Conservation (phyloP, 2,888 invertebrate species). For the Acanthococcus lagerstroemiae region DNA sequence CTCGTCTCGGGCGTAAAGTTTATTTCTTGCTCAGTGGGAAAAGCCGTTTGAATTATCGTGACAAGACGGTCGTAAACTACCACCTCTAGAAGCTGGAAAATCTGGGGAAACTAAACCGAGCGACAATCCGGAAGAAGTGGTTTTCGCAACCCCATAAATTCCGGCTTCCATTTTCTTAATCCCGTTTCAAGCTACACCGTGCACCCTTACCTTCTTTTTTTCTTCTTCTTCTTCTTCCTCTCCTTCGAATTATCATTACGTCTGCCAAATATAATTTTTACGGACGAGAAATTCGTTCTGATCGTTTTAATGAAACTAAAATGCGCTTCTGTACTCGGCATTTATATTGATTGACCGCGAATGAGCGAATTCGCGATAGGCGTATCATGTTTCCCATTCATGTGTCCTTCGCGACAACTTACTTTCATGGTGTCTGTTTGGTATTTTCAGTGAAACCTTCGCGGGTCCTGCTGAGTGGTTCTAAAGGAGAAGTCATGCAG, state of each 20-base stretch:
- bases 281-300: too few species aligned
- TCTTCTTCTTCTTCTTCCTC: slow-evolving; percentile 1
- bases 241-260: not conserved
- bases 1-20: slow-evolving; percentile 12
- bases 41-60: slow-evolving; percentile 25
- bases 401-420: too few species aligned
- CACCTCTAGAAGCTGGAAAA: slow-evolving; percentile 4
- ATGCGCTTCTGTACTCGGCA: too few species aligned
- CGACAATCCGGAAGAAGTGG: slow-evolving; percentile 21
- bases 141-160: slow-evolving; percentile 18
- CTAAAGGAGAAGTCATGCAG: slow-evolving; percentile 66
- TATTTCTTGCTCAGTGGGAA: slow-evolving; percentile 10
- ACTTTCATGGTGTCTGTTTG: too few species aligned
- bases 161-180: slow-evolving; percentile 24
- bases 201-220: not conserved
- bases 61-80: slow-evolving; percentile 19
- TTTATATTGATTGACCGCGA: too few species aligned
- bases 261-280: not conserved
- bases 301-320: too few species aligned
- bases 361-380: too few species aligned
- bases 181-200: slow-evolving; percentile 1
- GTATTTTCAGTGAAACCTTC: slow-evolving; percentile 68
- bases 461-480: slow-evolving; percentile 62
- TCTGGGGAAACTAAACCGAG: slow-evolving; percentile 13
- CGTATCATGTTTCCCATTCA: too few species aligned